A percentile compares a stretch with the other conserved stretches of the same genome.
phyloP scores from a whole-genome alignment of 1,140 invertebrate species.

The Drosophila erecta region DNA sequence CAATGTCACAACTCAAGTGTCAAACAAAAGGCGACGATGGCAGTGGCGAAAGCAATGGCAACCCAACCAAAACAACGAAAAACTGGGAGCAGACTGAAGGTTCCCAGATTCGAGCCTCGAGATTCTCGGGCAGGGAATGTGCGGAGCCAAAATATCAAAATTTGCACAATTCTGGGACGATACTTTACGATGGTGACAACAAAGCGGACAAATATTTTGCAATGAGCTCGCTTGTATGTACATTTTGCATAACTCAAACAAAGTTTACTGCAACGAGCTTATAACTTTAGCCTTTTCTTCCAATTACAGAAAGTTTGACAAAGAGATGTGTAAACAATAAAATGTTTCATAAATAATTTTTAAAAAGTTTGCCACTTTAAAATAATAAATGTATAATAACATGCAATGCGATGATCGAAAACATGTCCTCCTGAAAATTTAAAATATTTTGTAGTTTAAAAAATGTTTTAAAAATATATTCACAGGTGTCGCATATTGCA shows the following conservation, averaged over 20 bases:
- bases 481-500: too few relatives aligned
- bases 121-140: not conserved
- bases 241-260: conserved; percentile 13
- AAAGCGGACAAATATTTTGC: conserved; percentile 5
- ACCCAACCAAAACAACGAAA: conserved; percentile 9
- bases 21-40: conserved; percentile 66
- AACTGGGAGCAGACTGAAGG: too few relatives aligned
- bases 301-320: not conserved
- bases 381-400: too few relatives aligned
- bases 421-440: too few relatives aligned
- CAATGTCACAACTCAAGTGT: conserved; percentile 73
- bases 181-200: conserved; percentile 1
- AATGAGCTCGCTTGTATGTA: not conserved
- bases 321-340: not conserved
- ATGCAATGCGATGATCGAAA: too few relatives aligned
- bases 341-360: not conserved
- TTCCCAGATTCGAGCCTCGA: not conserved
- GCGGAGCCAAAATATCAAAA: conserved; percentile 5
- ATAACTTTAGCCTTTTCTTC: not conserved
- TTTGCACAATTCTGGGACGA: conserved; percentile 1
- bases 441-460: too few relatives aligned
- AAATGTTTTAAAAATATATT: too few relatives aligned
- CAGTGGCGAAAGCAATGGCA: conserved; percentile 37
- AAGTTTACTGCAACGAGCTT: not conserved
- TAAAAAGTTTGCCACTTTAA: too few relatives aligned